Conservation (phyloP, 2,888 invertebrate species). For the Oscheius onirici region DNA sequence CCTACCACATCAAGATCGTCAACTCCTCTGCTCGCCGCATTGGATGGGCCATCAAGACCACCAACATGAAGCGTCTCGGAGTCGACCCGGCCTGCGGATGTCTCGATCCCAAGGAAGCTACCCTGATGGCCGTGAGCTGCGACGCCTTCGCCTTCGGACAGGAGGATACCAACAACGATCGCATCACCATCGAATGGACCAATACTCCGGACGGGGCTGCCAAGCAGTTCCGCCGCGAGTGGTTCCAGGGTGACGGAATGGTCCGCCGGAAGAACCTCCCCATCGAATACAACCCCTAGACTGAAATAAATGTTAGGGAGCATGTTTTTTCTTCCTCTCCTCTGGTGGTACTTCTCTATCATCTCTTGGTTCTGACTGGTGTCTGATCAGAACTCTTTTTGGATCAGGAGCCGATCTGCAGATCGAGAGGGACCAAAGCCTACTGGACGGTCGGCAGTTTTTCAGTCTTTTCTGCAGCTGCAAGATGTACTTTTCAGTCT, state of each 20-base stretch:
- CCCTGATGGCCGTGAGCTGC: constrained; percentile 57
- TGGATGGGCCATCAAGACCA: constrained; percentile 49
- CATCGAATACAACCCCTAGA: constrained; percentile 24
- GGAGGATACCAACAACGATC: constrained; percentile 18
- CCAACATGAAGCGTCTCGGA: constrained; percentile 57
- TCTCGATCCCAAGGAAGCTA: constrained; percentile 57
- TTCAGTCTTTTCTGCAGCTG: no score
- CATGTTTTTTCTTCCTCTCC: no score
- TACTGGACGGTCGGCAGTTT: no score
- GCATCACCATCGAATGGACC: constrained; percentile 43
- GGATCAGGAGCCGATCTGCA: no score
- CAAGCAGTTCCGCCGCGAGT: constrained; percentile 51
- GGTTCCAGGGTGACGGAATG: constrained; percentile 45
- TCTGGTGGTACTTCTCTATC: no score
- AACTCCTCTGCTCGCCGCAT: constrained; percentile 7
- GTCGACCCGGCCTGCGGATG: constrained; percentile 59
- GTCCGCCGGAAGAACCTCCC: constrained; percentile 39
- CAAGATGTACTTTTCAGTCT: no score
- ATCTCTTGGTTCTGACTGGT: no score
- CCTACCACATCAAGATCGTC: constrained; percentile 55
- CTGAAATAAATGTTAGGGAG: no score
- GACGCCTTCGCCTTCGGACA: constrained; percentile 20
- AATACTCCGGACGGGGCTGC: constrained; percentile 62
- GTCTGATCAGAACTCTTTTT: no score
- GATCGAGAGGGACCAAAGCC: no score